Percentiles rank a stretch among this genome's conserved stretches.
Conservation (phyloP, 2,888 invertebrate genomes). For the Cephalotes varians region DNA sequence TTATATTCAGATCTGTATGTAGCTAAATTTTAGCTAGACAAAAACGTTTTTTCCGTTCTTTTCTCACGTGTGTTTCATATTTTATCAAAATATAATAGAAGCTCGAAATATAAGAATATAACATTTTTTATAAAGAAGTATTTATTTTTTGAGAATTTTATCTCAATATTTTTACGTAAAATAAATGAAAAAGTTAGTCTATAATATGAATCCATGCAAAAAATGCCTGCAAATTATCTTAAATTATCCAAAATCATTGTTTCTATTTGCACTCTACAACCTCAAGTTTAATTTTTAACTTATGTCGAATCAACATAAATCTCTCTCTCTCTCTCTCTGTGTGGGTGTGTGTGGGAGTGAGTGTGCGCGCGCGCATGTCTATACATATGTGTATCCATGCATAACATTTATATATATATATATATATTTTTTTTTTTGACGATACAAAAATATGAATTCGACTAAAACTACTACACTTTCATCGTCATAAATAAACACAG, state of each 20-base stretch:
- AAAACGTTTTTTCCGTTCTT: too few relatives aligned
- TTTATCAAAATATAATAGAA: conserved; percentile 1
- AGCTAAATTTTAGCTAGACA: too few relatives aligned
- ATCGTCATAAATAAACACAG: conserved; percentile 21
- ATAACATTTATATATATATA: too few relatives aligned
- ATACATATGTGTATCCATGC: too few relatives aligned
- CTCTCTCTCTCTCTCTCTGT: too few relatives aligned
- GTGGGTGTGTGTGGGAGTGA: too few relatives aligned
- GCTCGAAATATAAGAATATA: neutral
- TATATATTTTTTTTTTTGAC: neutral
- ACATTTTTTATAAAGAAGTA: neutral
- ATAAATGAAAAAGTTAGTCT: neutral
- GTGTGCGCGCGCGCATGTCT: too few relatives aligned
- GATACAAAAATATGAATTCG: neutral
- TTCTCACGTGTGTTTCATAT: neutral
- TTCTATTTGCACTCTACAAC: neutral
- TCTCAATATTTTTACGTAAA: neutral
- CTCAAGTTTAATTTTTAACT: neutral
- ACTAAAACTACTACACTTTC: neutral
- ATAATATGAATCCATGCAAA: neutral
- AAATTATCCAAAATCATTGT: neutral
- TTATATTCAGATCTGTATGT: too few relatives aligned
- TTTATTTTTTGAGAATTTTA: neutral
- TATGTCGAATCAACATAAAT: neutral
- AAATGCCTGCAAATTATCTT: neutral